Base-by-base conservation (phyloP, 2,797 vertebrate genomes). In the Tinamus major region DNA sequence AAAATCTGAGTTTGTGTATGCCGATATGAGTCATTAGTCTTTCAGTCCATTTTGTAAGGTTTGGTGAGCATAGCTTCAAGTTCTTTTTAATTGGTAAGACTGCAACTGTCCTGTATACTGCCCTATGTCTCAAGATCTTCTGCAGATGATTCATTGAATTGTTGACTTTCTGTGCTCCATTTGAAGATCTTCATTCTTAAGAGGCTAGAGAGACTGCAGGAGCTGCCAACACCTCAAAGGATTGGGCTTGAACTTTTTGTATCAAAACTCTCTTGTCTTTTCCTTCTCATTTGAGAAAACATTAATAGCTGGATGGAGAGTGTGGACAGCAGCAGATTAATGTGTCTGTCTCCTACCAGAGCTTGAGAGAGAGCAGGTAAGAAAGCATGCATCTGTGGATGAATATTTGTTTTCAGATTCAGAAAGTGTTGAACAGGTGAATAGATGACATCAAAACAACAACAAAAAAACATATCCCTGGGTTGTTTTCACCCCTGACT, bases 21-120 rank as follows among this genome's bases (percentile, higher is more conserved):
- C 48, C 79, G 72, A 85, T 83, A 53, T 75, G 65, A 82, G 9
- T 87, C 76, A 85, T 90, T 82, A 87, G 56, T 77, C 27, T 75
- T 85, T 90, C 14, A 48, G 39, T 23, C 48, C 20, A 35, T 84
- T 91, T 86, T 79, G 4, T 41, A 68, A 21, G 5, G 33, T 70
- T 88, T 82, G 81, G 9, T 69, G 90, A 81, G 59, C 51, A 77
- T 65, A 79, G 90, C 64, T 39, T 85, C 48, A 87, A 76, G 64
- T 62, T 61, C 51, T 77, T 4, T 90, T 77, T 74, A 90, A 76
- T 11, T 69, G 61, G 10, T 51, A 64, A 84, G n/a, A 76, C 27
- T 69, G 46, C 20, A 79, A 35, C n/a, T 31, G 37, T 58, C 41
- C 44, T 27, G 62, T 78, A 15, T 21, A 69, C 6, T 55, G 16